These are phyloP conservation scores for Trachythela sp. DNA, from an alignment of 64 coral and sea anemone species.

Conservation along the genomic window DNA sequence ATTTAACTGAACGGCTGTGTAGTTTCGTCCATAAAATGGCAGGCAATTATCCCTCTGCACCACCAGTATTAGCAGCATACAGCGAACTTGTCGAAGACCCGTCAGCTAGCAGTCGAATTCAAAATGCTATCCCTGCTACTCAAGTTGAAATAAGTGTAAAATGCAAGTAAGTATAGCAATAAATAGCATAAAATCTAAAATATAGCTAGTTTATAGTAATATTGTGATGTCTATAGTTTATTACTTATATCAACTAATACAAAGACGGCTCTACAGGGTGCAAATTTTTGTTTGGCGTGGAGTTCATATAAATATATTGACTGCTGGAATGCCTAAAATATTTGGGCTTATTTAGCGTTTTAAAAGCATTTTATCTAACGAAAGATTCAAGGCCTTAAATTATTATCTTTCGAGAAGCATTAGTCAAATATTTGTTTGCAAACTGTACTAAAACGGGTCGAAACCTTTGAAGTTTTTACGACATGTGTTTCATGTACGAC, in stretches of 20 bases:
- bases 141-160: conserved; percentile 70
- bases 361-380: too few relatives aligned
- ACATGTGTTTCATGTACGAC: too few relatives aligned
- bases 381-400: too few relatives aligned
- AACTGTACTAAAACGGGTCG: too few relatives aligned
- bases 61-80: conserved; percentile 62
- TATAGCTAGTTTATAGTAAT: neutral
- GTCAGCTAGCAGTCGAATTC: neutral
- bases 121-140: conserved; percentile 54
- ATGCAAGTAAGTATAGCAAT: conserved; percentile 50
- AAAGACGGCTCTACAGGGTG: neutral
- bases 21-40: conserved; percentile 53
- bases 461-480: too few relatives aligned
- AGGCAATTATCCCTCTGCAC: conserved; percentile 21
- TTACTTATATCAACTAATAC: neutral
- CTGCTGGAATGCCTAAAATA: neutral
- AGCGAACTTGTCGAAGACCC: conserved; percentile 26
- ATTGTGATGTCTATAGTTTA: neutral
- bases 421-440: too few relatives aligned
- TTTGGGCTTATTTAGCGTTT: neutral
- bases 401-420: too few relatives aligned
- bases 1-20: neutral
- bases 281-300: neutral
- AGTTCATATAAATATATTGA: neutral
- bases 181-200: neutral